Base-by-base conservation (phyloP, 2,888 invertebrate species). In the Conchocele bisecta region DNA sequence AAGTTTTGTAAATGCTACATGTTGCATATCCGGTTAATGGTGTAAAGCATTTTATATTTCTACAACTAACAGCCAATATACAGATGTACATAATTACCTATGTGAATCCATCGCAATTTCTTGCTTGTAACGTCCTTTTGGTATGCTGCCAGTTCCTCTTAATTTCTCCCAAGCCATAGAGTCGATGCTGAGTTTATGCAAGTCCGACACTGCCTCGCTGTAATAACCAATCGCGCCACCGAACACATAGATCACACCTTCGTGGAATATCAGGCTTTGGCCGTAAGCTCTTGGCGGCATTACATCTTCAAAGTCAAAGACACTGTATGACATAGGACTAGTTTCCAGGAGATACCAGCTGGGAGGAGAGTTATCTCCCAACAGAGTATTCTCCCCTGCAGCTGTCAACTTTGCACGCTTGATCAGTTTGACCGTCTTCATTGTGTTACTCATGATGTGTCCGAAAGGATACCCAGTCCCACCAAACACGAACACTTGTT, bases 381-480 rank as follows among this genome's bases (percentile, higher is more conserved):
- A 15, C 3, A 11, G n/a, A 22, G 15, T 29, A 22, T 54, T 39
- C 37, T 76, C 76, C 13, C 76, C 76, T 13, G 72, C 76, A 17
- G 76, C 72, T 31, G 59, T 44, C 20, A 75, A 41, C 15, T 35
- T 29, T 2, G 54, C 37, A 15, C 17, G 37, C 28, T 31, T 44
- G 28, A 56, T 56, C 5, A 77, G 9, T 17, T 53, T 54, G 41
- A 77, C 24, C 15, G 66, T 67, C 80, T 94, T 94, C 44, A 96
- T 94, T 91, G 97, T 75, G 63, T 81, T 97, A 86, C 96, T 96
- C 87, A 96, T 95, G 72, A 93, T 94, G 58, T 94, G 93, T 2
- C 97, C 97, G 91, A 98, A 98, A 0, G 97, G 97, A 69, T 95
- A 94, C 2, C 96, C 97, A n/a, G 97, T 97, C 0, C 98, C 98